These are phyloP conservation scores for Caenorhabditis macrosperma DNA, from an alignment of 2,888 invertebrate species.

Conservation along the genomic window DNA sequence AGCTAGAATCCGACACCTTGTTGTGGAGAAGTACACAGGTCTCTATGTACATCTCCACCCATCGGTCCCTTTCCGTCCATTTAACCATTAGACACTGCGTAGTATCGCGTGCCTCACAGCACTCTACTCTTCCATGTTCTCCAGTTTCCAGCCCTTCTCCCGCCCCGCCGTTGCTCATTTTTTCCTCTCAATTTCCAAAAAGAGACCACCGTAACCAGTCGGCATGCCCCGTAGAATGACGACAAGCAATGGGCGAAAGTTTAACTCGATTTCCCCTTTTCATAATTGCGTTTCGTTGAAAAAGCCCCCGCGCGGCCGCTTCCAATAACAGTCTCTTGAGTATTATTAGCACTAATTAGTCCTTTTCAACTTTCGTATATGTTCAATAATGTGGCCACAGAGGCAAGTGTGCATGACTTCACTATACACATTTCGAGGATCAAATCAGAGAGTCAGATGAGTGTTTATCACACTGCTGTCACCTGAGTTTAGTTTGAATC, in stretches of 20 bases:
- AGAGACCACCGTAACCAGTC: background rate
- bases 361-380: constrained; percentile 10
- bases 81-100: background rate
- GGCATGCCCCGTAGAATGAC: background rate
- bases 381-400: background rate
- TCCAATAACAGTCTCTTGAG: constrained; percentile 22
- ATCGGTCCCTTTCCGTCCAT: background rate
- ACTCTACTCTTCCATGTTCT: constrained; percentile 29
- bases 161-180: background rate
- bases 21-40: no score
- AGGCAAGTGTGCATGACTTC: no score
- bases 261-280: constrained; percentile 50
- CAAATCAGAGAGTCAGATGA: no score
- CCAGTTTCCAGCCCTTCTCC: constrained; percentile 11
- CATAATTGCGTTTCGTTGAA: constrained; percentile 34
- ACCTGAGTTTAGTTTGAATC: no score
- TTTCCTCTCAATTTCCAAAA: constrained; percentile 2
- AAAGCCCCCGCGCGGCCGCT: background rate
- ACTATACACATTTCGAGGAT: no score
- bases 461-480: no score
- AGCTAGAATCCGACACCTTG: no score
- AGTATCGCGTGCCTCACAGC: constrained; percentile 42
- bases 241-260: constrained; percentile 10
- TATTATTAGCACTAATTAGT: constrained; percentile 32
- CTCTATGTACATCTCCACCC: background rate